phyloP scores from a whole-genome alignment of 2,888 invertebrate species.

The Machimus atricapillus region DNA sequence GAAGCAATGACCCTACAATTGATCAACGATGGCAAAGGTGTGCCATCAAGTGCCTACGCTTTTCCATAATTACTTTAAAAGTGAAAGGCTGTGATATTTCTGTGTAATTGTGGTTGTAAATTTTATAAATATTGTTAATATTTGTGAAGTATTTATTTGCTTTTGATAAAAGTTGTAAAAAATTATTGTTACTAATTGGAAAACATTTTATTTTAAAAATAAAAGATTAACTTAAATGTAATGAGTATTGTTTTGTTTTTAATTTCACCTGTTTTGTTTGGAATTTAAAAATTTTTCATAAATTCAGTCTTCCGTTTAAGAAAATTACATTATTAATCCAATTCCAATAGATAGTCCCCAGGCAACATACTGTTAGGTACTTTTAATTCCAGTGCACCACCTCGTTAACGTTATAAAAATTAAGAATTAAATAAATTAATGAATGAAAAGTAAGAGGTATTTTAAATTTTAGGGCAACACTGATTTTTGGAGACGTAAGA shows the following conservation, averaged over 20 bases:
- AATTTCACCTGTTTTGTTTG: background rate
- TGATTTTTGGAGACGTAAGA: conserved; percentile 84
- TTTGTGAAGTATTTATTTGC: background rate
- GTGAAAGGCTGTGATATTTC: background rate
- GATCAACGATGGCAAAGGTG: background rate
- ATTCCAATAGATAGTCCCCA: no score
- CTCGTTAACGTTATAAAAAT: background rate
- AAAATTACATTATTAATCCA: no score
- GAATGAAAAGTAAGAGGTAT: background rate
- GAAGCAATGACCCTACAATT: background rate
- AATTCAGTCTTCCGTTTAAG: no score
- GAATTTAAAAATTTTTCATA: no score
- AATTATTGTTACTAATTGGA: background rate
- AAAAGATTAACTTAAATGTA: background rate
- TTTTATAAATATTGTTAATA: background rate
- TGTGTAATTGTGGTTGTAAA: background rate
- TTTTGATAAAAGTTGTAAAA: background rate
- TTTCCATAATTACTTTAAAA: background rate
- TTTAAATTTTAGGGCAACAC: conserved; percentile 56
- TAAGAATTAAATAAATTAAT: background rate
- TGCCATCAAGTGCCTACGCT: conserved; percentile 3
- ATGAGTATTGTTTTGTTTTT: background rate
- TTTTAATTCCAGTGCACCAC: background rate
- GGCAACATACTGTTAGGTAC: background rate
- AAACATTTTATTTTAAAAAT: background rate